phyloP scores from a whole-genome alignment of 23 tunicate species.

The Ascidia mentula region DNA sequence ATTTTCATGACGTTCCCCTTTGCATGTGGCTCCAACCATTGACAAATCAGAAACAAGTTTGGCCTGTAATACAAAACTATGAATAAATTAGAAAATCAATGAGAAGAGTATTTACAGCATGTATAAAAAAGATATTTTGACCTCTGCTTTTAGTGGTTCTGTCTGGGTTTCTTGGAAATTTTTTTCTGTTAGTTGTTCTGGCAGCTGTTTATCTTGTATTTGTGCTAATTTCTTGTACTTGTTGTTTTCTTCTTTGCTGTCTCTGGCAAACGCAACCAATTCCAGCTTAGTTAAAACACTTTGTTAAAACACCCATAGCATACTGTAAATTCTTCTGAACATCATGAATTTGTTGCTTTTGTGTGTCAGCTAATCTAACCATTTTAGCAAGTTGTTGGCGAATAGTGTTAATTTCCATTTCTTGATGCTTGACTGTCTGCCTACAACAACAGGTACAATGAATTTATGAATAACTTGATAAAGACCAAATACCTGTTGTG shows the following conservation, averaged over 20 bases:
- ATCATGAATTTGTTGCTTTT: conserved; percentile 46
- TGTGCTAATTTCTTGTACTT: neutral
- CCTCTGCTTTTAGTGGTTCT: neutral
- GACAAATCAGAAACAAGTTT: conserved; percentile 71
- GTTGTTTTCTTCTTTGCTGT: neutral
- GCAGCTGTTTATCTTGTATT: conserved; percentile 17
- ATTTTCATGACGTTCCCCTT: conserved; percentile 83
- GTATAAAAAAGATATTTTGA: neutral
- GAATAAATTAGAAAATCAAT: neutral
- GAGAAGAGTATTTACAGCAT: no score
- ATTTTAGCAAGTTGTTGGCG: conserved; percentile 58
- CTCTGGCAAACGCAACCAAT: neutral
- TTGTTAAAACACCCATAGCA: neutral
- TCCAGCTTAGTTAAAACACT: neutral
- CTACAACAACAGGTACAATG: conserved; percentile 22
- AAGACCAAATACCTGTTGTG: conserved; percentile 36
- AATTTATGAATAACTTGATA: neutral
- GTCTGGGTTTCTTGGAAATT: neutral
- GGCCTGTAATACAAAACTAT: conserved; percentile 11
- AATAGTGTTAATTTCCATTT: conserved; percentile 51
- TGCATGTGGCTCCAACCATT: conserved; percentile 69
- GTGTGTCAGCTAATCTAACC: conserved; percentile 59
- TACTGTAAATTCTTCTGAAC: conserved; percentile 37
- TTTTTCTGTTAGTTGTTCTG: neutral
- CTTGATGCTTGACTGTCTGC: conserved; percentile 50